Evolutionary conservation across 2,797 vertebrate genomes (phyloP).

Genomic region (Varecia variegata): DNA sequence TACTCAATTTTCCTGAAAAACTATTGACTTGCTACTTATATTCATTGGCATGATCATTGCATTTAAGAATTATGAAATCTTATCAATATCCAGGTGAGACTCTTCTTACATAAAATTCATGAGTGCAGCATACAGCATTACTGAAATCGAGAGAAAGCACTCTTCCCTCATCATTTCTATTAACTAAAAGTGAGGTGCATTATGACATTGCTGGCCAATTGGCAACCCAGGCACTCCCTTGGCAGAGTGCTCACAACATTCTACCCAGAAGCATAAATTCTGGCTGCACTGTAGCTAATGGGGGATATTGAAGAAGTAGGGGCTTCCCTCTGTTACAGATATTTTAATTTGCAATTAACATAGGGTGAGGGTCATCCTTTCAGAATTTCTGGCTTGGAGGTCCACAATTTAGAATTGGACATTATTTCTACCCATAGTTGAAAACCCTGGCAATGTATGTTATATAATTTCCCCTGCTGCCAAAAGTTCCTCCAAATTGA

Average conservation of each 20-base stretch:
- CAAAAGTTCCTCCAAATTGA: background rate
- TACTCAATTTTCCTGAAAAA: conserved; percentile 36
- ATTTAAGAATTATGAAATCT: conserved; percentile 9
- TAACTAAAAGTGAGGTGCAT: background rate
- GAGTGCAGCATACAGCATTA: conserved; percentile 29
- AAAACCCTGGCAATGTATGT: background rate
- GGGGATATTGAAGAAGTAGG: background rate
- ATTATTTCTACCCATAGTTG: background rate
- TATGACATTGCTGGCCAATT: background rate
- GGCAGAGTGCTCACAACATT: background rate
- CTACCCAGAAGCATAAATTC: background rate
- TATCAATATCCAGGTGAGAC: background rate
- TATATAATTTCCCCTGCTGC: background rate
- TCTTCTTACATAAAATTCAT: conserved; percentile 60
- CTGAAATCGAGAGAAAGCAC: conserved; percentile 6
- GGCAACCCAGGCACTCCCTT: background rate
- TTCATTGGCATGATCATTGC: background rate
- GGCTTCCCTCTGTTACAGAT: background rate
- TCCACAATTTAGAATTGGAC: conserved; percentile 10
- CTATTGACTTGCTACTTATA: background rate
- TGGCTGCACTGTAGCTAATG: background rate
- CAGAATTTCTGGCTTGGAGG: conserved; percentile 14
- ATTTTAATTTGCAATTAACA: conserved; percentile 24
- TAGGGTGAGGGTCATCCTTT: background rate
- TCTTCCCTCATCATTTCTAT: background rate